Conservation (phyloP, 2,113 vertebrate genomes). For the Xiphophorus maculatus region DNA sequence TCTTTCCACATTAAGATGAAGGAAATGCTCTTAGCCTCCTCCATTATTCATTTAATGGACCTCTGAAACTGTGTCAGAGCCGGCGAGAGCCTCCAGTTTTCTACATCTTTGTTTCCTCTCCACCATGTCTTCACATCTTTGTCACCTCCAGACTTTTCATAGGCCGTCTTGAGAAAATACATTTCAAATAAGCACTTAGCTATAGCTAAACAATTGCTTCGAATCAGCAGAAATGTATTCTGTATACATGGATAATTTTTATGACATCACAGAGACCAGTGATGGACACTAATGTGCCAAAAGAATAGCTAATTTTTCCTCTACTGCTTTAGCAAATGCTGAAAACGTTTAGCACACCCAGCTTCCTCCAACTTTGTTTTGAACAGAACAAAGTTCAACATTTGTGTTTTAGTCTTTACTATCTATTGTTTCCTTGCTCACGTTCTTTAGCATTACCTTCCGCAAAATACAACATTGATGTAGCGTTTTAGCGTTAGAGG, state of each 20-base stretch:
- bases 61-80: constrained; percentile 56
- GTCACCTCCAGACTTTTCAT: constrained; percentile 25
- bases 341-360: too few species aligned
- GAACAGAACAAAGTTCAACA: too few species aligned
- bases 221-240: neutral
- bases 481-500: too few species aligned
- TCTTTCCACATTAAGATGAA: constrained; percentile 37
- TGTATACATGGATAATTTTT: neutral
- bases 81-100: constrained; percentile 6
- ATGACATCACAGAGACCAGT: constrained; percentile 43
- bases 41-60: constrained; percentile 67
- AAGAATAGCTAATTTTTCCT: too few species aligned
- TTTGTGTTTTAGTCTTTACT: too few species aligned
- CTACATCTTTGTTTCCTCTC: constrained; percentile 4
- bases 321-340: too few species aligned
- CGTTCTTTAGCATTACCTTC: too few species aligned
- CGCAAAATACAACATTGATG: too few species aligned
- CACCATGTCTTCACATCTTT: constrained; percentile 8
- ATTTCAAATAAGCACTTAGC: constrained; percentile 20
- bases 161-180: neutral
- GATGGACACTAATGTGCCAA: too few species aligned
- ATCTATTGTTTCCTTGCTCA: too few species aligned
- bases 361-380: too few species aligned
- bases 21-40: constrained; percentile 46
- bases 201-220: neutral